A percentile compares a stretch with the other conserved stretches of the same genome.
Evolutionary conservation across 2,797 vertebrate genomes (phyloP).

Genomic region (Aythya fuligula): DNA sequence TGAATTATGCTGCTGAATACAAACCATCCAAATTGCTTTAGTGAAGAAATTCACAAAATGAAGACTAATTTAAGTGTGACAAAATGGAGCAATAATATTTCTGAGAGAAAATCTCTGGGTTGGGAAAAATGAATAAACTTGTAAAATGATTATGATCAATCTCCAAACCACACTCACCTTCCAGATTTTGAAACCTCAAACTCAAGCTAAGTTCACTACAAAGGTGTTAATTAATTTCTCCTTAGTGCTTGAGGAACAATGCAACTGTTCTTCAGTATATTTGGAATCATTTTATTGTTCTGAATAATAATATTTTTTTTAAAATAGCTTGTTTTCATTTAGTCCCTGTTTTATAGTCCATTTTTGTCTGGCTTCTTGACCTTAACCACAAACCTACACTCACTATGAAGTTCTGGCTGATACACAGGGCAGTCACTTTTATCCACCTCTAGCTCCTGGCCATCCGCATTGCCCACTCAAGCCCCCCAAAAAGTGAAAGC

Average conservation of each 20-base stretch:
- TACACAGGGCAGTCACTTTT: background rate
- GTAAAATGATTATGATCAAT: background rate
- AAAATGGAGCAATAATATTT: background rate
- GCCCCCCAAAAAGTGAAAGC: background rate
- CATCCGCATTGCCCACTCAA: background rate
- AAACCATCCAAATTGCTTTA: background rate
- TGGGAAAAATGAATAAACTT: background rate
- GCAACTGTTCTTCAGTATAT: background rate
- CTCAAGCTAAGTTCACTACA: background rate
- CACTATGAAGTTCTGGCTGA: background rate
- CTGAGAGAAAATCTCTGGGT: background rate
- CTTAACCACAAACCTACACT: background rate
- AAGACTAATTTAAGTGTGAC: background rate
- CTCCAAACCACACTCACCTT: background rate
- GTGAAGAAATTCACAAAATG: background rate
- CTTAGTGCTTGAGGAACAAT: background rate
- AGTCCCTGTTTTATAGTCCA: background rate
- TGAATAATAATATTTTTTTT: background rate
- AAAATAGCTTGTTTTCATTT: background rate
- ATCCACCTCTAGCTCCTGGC: background rate
- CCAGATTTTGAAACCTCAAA: background rate
- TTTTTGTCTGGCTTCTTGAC: background rate
- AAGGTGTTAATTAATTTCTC: background rate
- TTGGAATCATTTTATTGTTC: background rate
- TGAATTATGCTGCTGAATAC: constrained; percentile 20